Evolutionary conservation across 2,797 vertebrate species (phyloP).

Genomic region (Rhadinocentrus ornatus): DNA sequence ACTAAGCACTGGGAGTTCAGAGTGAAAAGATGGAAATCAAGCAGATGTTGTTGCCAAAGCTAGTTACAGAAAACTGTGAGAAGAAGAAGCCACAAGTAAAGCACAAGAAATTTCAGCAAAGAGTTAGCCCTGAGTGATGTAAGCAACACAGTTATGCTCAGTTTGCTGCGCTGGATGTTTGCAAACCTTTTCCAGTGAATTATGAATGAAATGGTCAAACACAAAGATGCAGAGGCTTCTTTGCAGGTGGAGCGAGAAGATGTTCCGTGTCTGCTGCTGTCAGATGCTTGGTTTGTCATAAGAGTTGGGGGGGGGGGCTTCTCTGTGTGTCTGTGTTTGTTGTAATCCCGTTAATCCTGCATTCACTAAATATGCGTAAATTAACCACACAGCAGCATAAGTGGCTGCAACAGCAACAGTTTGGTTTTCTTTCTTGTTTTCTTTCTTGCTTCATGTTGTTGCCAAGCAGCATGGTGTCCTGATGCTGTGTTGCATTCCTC

Average conservation of each 20-base stretch:
- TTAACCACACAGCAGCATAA: not conserved
- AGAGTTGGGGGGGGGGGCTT: not conserved
- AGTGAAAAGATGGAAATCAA: constrained; percentile 17
- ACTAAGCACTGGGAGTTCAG: constrained; percentile 13
- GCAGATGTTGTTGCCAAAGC: not conserved
- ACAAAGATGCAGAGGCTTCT: constrained; percentile 52
- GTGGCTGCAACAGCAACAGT: not conserved
- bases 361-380: not conserved
- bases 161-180: constrained; percentile 67
- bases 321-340: not conserved
- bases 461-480: not conserved
- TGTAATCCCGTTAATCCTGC: not conserved
- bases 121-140: constrained; percentile 40
- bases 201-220: constrained; percentile 72
- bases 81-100: constrained; percentile 41
- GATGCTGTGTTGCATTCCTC: not conserved
- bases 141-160: constrained; percentile 47
- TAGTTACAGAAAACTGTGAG: not conserved
- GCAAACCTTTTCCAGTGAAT: constrained; percentile 68
- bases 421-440: not conserved
- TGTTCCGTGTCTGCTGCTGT: constrained; percentile 20
- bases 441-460: not conserved
- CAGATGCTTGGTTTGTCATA: constrained; percentile 12
- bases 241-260: constrained; percentile 1
- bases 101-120: constrained; percentile 12